A percentile compares a stretch with the other conserved stretches of the same genome.
Conservation (phyloP, 2,888 invertebrate species). For the Chrysotoxum bicinctum region DNA sequence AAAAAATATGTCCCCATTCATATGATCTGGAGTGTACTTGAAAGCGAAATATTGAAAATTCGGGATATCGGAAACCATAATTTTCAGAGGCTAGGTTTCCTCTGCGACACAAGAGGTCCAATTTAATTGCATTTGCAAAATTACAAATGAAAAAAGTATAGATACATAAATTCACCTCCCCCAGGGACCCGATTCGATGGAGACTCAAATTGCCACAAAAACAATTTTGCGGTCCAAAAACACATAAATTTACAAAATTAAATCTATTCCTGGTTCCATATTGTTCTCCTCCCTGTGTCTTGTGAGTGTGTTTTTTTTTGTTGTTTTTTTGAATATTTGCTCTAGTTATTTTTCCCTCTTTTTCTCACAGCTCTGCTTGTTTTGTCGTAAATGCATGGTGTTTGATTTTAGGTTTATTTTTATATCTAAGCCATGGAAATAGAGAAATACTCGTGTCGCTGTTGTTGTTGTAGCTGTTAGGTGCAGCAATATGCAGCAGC, state of each 20-base stretch:
- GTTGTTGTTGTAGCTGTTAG: neutral
- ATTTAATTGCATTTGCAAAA: neutral
- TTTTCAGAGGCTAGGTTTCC: neutral
- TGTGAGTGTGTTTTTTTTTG: neutral
- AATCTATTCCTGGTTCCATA: neutral
- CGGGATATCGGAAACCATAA: neutral
- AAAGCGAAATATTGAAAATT: neutral
- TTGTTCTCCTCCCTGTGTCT: neutral
- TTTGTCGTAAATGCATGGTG: conserved; percentile 2
- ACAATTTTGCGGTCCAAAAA: conserved; percentile 13
- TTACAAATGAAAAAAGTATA: neutral
- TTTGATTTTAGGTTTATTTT: conserved; percentile 20
- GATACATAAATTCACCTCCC: neutral
- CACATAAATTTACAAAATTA: conserved; percentile 11
- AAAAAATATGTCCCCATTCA: neutral
- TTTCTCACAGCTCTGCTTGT: conserved; percentile 14
- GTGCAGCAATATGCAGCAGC: neutral
- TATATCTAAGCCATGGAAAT: neutral
- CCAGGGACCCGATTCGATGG: neutral
- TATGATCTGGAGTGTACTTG: neutral
- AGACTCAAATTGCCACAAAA: neutral
- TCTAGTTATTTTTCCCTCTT: neutral
- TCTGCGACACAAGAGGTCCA: neutral
- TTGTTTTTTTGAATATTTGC: neutral
- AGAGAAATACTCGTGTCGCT: neutral